Percentiles rank a stretch among this genome's conserved stretches.
Conservation (phyloP, 2,888 invertebrate species). For the Rhyacophila evoluta region DNA sequence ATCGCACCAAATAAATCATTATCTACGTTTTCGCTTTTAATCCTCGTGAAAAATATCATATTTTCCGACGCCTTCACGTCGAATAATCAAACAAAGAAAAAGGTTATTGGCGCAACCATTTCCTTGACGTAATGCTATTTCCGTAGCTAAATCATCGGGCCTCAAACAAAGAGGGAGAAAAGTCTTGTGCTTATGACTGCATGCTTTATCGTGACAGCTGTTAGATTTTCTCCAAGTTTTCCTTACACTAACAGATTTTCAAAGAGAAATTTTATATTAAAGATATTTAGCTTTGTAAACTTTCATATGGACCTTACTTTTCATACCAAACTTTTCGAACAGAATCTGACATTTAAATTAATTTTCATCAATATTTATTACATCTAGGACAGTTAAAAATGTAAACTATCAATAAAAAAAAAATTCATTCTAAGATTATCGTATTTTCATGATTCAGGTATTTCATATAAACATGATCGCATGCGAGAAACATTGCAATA, state of each 20-base stretch:
- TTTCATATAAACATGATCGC: too few relatives aligned
- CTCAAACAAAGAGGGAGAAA: constrained; percentile 24
- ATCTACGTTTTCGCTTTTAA: background rate
- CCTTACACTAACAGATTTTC: background rate
- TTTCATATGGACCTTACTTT: too few relatives aligned
- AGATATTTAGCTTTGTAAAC: too few relatives aligned
- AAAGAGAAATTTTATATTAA: too few relatives aligned
- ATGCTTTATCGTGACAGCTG: constrained; percentile 24
- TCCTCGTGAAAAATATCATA: background rate
- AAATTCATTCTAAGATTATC: too few relatives aligned
- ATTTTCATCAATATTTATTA: too few relatives aligned
- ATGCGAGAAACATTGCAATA: too few relatives aligned
- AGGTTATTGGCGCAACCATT: constrained; percentile 13
- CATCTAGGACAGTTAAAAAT: too few relatives aligned
- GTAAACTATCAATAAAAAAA: too few relatives aligned
- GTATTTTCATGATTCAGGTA: too few relatives aligned
- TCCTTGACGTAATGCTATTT: constrained; percentile 8
- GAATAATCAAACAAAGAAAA: constrained; percentile 24
- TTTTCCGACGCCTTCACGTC: background rate
- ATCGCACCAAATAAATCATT: background rate
- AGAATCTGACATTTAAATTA: too few relatives aligned
- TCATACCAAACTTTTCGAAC: too few relatives aligned
- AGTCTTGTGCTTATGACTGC: constrained; percentile 22
- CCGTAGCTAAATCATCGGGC: constrained; percentile 24
- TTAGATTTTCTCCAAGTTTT: background rate